Conservation (phyloP, 2,797 vertebrate genomes). For the Gymnodraco acuticeps region DNA sequence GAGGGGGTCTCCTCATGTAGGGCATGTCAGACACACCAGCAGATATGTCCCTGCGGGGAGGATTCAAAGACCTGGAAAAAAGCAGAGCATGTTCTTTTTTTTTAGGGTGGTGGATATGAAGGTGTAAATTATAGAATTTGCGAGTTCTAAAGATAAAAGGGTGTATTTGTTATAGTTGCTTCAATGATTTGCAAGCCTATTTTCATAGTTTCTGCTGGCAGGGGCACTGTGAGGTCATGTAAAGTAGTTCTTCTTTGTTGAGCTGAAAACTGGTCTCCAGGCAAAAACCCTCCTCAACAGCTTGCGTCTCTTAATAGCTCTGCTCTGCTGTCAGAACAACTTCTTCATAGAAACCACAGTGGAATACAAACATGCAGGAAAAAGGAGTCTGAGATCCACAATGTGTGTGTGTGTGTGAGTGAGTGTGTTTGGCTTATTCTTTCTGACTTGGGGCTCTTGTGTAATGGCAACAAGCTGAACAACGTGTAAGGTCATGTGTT, state of each 20-base stretch:
- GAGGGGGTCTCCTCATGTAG: slow-evolving; percentile 45
- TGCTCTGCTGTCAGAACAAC: slow-evolving; percentile 69
- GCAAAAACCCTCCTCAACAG: slow-evolving; percentile 41
- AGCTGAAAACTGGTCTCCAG: slow-evolving; percentile 56
- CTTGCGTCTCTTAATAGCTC: slow-evolving; percentile 61
- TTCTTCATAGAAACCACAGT: slow-evolving; percentile 57
- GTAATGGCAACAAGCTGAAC: background rate
- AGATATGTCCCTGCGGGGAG: slow-evolving; percentile 35
- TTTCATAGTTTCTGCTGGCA: slow-evolving; percentile 29
- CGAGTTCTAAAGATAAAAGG: background rate
- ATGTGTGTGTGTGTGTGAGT: slow-evolving; percentile 22
- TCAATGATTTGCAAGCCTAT: background rate
- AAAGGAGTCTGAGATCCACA: slow-evolving; percentile 21
- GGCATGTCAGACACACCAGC: slow-evolving; percentile 65
- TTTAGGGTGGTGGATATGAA: slow-evolving; percentile 9
- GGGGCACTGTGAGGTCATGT: slow-evolving; percentile 38
- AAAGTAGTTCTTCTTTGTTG: slow-evolving; percentile 53
- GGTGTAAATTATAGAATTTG: slow-evolving; percentile 33
- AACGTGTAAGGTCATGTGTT: background rate
- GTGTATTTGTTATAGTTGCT: slow-evolving; percentile 13
- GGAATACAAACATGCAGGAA: slow-evolving; percentile 46
- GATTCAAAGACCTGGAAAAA: slow-evolving; percentile 9
- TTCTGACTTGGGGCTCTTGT: background rate
- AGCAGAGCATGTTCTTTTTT: slow-evolving; percentile 2
- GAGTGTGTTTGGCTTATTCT: background rate